Conservation (phyloP, 2,113 vertebrate genomes). For the Tylochromis polylepis region DNA sequence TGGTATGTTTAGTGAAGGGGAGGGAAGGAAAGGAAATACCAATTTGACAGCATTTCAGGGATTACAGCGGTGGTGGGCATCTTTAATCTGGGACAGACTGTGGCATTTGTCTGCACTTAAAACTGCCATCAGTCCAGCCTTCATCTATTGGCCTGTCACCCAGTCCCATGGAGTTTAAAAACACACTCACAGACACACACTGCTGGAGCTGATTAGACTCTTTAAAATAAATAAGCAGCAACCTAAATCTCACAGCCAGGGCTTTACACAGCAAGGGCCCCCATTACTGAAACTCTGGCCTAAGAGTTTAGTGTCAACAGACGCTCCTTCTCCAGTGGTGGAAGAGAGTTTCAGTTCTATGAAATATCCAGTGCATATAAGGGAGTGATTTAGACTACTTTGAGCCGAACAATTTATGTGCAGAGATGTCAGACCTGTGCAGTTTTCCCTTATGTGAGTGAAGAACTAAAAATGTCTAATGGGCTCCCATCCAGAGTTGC, state of each 20-base stretch:
- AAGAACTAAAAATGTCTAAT: neutral
- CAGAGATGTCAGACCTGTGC: neutral
- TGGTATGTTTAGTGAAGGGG: neutral
- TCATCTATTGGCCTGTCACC: neutral
- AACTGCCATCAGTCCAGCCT: slow-evolving; percentile 33
- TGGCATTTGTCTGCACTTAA: slow-evolving; percentile 62
- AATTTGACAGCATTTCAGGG: slow-evolving; percentile 58
- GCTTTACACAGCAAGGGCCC: slow-evolving; percentile 33
- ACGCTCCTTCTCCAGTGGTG: neutral
- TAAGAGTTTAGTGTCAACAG: slow-evolving; percentile 39
- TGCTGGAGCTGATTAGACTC: slow-evolving; percentile 55
- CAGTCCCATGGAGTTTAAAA: neutral
- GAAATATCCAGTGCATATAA: neutral
- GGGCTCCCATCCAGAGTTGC: neutral
- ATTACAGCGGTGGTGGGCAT: slow-evolving; percentile 55
- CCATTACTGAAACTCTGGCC: slow-evolving; percentile 41
- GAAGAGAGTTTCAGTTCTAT: neutral
- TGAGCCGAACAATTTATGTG: neutral
- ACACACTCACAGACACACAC: neutral
- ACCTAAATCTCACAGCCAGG: slow-evolving; percentile 45
- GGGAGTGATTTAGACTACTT: neutral
- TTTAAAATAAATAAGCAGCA: slow-evolving; percentile 49
- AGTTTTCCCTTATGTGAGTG: neutral
- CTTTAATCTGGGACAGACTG: slow-evolving; percentile 69
- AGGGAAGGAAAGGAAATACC: slow-evolving; percentile 52